These are phyloP conservation scores for Tethea ocularis DNA, from an alignment of 2,888 invertebrate genomes.

Conservation along the genomic window DNA sequence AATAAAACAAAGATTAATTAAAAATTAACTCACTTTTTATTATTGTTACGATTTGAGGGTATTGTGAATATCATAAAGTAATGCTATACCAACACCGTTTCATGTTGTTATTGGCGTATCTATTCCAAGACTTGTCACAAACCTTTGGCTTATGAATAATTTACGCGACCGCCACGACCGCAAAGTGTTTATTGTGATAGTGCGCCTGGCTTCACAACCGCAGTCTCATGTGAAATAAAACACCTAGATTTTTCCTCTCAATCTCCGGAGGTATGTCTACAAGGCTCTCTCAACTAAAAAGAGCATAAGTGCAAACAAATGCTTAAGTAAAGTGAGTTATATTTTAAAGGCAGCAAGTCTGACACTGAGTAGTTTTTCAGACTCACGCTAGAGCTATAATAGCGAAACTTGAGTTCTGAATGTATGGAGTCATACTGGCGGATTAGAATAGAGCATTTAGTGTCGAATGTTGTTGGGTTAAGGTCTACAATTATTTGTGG, in stretches of 20 bases:
- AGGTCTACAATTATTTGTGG: slow-evolving; percentile 62
- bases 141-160: slow-evolving; percentile 73
- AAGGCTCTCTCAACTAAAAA: slow-evolving; percentile 38
- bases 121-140: slow-evolving; percentile 62
- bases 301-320: slow-evolving; percentile 45
- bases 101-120: slow-evolving; percentile 46
- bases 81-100: slow-evolving; percentile 12
- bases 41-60: neutral
- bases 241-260: slow-evolving; percentile 79
- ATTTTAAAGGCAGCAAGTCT: slow-evolving; percentile 51
- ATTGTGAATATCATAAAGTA: neutral
- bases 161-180: slow-evolving; percentile 60
- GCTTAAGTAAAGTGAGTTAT: slow-evolving; percentile 59
- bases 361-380: slow-evolving; percentile 45
- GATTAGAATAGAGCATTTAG: slow-evolving; percentile 56
- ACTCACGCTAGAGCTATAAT: slow-evolving; percentile 49
- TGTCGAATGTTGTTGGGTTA: slow-evolving; percentile 52
- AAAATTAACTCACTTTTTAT: too few species aligned
- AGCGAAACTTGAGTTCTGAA: slow-evolving; percentile 45
- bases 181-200: slow-evolving; percentile 79
- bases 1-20: too few species aligned
- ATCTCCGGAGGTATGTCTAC: slow-evolving; percentile 64
- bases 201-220: slow-evolving; percentile 66
- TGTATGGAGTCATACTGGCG: slow-evolving; percentile 54
- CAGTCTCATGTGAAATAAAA: slow-evolving; percentile 77